Base-by-base conservation (phyloP, 53 echinoderm and acorn worm genomes). In the Temnopleurus reevesii region DNA sequence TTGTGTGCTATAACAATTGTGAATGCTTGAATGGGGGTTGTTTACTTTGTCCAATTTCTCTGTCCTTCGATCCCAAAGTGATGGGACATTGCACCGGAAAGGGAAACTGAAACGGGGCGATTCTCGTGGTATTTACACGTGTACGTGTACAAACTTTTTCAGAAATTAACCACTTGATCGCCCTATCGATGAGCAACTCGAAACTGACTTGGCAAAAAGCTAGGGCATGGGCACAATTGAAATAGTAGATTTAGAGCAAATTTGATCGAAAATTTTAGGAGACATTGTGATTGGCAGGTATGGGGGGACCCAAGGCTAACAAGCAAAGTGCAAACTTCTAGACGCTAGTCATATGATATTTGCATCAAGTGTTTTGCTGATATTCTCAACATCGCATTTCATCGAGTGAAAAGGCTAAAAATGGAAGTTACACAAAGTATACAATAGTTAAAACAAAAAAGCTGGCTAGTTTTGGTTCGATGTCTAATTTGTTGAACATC, bases 291-390 rank as follows among this genome's bases (percentile, higher is more conserved):
- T 71, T 31, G 71, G 41, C 21, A 19, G 71, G 23, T n/a, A 71
- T 5, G 13, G 41, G 41, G 21, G 10, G 41, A 71, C 41, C 12
- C 23, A 31, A 2, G 34, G 63, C 63, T 31, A 63, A 63, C 17
- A 31, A n/a, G 71, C 23, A 71, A 71, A 71, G 71, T 71, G 34
- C 71, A 71, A 10, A 19, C 38, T 71, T 71, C 65, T 34, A 65
- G 65, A 34, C 17, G 35, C 35, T 34, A 2, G 21, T 71, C 41
- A 71, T 23, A 41, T 71, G 71, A 71, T 71, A 71, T 71, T 38
- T 41, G 19, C 41, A n/a, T 71, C 71, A 71, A 71, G 71, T 71
- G 71, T 71, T 65, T 71, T 71, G 71, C 71, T 41, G 13, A 71
- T 71, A 71, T 41, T 13, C 43, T n/a, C 7, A 71, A 4, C 41